A percentile compares a stretch with the other conserved stretches of the same genome.
phyloP scores from a whole-genome alignment of 2,113 vertebrate species.

The Notarius quadriscutis region DNA sequence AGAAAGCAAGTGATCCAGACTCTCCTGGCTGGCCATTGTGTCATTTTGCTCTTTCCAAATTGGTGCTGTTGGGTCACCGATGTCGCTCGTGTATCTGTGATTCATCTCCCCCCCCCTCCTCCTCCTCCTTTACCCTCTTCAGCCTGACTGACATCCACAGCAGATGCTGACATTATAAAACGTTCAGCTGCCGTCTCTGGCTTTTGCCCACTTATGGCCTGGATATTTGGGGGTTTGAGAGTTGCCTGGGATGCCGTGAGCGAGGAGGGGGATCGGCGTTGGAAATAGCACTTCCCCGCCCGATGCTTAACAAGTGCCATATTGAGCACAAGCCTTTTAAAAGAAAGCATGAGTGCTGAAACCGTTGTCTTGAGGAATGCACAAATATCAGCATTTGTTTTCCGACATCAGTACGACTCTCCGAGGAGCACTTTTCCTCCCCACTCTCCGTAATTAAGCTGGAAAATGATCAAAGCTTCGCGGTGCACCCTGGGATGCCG shows the following conservation, averaged over 20 bases:
- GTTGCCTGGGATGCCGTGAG: constrained; percentile 46
- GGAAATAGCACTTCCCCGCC: constrained; percentile 77
- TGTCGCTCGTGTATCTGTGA: constrained; percentile 19
- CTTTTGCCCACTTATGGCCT: constrained; percentile 98
- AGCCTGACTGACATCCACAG: constrained; percentile 91
- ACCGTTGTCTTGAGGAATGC: neutral
- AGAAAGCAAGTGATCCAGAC: constrained; percentile 19
- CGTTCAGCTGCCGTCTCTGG: constrained; percentile 75
- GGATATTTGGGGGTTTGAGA: constrained; percentile 78
- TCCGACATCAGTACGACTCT: constrained; percentile 66
- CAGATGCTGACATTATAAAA: constrained; percentile 99
- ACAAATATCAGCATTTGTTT: constrained; percentile 26
- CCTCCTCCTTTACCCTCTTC: neutral
- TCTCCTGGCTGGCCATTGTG: constrained; percentile 28
- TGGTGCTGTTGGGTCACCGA: constrained; percentile 20
- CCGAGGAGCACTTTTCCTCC: neutral
- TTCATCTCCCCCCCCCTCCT: constrained; percentile 60
- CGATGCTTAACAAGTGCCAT: constrained; percentile 34
- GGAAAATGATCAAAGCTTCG: constrained; percentile 24
- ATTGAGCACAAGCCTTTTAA: constrained; percentile 13
- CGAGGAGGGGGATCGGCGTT: constrained; percentile 41
- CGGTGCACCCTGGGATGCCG: neutral
- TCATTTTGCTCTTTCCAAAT: constrained; percentile 41
- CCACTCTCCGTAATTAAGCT: constrained; percentile 19
- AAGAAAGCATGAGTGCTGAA: neutral